phyloP scores from a whole-genome alignment of 2,113 vertebrate genomes.

The Mobula hypostoma region DNA sequence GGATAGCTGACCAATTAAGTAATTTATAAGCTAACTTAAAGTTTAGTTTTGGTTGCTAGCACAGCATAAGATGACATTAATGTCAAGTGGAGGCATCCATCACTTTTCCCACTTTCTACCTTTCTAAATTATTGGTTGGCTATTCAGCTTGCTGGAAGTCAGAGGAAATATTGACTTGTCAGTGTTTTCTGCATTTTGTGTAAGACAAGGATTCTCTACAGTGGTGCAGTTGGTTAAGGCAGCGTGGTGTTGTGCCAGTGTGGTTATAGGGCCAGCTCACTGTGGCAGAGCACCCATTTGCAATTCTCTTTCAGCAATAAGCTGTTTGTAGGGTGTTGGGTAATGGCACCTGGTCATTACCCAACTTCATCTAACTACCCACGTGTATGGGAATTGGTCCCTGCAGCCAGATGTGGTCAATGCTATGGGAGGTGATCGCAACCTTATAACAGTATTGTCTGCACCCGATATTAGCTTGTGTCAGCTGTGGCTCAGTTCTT shows the following conservation, averaged over 20 bases:
- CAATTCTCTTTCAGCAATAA: not conserved
- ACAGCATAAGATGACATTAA: constrained; percentile 40
- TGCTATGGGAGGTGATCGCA: not conserved
- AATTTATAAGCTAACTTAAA: constrained; percentile 39
- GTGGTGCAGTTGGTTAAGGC: not conserved
- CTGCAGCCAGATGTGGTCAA: not conserved
- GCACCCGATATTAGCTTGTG: too few relatives aligned
- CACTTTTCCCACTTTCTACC: constrained; percentile 44
- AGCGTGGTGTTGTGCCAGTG: not conserved
- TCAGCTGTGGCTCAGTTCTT: too few relatives aligned
- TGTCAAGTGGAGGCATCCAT: constrained; percentile 37
- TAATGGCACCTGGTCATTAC: too few relatives aligned
- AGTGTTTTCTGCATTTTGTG: not conserved
- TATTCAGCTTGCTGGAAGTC: not conserved
- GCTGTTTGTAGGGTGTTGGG: not conserved
- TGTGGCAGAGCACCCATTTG: too few relatives aligned
- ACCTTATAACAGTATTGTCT: not conserved
- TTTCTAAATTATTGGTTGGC: constrained; percentile 50
- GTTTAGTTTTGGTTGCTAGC: too few relatives aligned
- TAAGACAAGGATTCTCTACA: not conserved
- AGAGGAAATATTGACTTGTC: not conserved
- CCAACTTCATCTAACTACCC: too few relatives aligned
- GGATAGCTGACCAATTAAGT: constrained; percentile 83
- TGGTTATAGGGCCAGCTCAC: not conserved
- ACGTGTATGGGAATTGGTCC: too few relatives aligned